These are phyloP conservation scores for Synergus umbraculus DNA, from an alignment of 2,888 invertebrate species.

Conservation along the genomic window DNA sequence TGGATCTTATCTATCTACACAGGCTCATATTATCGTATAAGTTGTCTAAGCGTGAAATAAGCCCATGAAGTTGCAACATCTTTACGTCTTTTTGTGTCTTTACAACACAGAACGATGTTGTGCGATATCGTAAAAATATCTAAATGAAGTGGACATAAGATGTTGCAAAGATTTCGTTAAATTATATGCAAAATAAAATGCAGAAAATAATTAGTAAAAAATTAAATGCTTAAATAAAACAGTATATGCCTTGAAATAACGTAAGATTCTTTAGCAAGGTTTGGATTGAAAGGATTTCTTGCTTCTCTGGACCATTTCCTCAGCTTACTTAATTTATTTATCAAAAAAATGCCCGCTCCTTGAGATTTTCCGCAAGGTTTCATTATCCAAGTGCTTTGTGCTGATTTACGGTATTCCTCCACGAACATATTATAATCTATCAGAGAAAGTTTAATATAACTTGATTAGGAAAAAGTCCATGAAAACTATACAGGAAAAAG, in stretches of 20 bases:
- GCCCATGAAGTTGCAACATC: no score
- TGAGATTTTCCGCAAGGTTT: conserved; percentile 97
- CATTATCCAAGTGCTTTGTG: conserved; percentile 98
- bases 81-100: no score
- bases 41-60: no score
- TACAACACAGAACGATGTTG: no score
- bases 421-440: conserved; percentile 97
- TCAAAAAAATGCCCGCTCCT: conserved; percentile 96
- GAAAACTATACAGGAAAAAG: no score
- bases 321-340: conserved; percentile 95
- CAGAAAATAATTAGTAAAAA: background rate
- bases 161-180: no score
- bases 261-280: conserved; percentile 92
- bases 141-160: no score
- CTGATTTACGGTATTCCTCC: conserved; percentile 95
- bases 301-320: conserved; percentile 94
- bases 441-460: background rate
- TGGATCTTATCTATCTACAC: no score
- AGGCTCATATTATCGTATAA: no score
- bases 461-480: no score
- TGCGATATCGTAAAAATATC: no score
- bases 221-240: background rate
- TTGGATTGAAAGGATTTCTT: conserved; percentile 90
- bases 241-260: conserved; percentile 92
- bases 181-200: background rate